Evolutionary conservation across 1,140 invertebrate species (phyloP).

Genomic region (Paramacrobiotus metropolitanus): DNA sequence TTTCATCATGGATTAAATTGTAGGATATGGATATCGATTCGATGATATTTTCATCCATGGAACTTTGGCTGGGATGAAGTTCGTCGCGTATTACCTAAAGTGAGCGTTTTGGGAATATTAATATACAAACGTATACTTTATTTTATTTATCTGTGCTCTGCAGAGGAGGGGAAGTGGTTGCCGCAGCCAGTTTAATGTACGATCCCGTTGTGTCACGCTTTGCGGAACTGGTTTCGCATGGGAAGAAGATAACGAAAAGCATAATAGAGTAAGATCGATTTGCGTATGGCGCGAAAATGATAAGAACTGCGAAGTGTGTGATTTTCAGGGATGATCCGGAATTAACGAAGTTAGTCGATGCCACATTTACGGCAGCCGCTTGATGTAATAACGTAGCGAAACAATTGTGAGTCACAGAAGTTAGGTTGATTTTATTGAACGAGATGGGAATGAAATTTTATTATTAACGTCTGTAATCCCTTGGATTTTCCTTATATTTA

Average conservation of each 20-base stretch:
- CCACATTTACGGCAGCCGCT: too few species aligned
- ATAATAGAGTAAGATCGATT: not conserved
- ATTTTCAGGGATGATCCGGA: not conserved
- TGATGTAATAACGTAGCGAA: too few species aligned
- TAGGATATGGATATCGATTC: slow-evolving; percentile 42
- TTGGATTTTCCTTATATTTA: too few species aligned
- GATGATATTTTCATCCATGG: slow-evolving; percentile 49
- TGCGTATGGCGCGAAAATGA: too few species aligned
- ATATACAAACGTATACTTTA: not conserved
- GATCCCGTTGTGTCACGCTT: not conserved
- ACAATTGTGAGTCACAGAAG: too few species aligned
- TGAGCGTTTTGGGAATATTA: slow-evolving; percentile 11
- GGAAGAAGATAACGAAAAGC: not conserved
- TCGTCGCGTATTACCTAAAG: slow-evolving; percentile 44
- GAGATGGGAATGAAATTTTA: too few species aligned
- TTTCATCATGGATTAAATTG: too few species aligned
- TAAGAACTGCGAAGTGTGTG: too few species aligned
- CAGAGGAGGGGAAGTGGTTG: not conserved
- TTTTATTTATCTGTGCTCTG: not conserved
- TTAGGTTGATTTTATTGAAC: too few species aligned
- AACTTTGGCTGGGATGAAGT: slow-evolving; percentile 47
- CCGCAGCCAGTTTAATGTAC: not conserved
- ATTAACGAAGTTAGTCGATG: too few species aligned
- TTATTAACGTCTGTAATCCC: too few species aligned
- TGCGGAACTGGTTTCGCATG: not conserved